These are phyloP conservation scores for Perognathus longimembris DNA, from an alignment of 2,113 vertebrate species.

Conservation along the genomic window DNA sequence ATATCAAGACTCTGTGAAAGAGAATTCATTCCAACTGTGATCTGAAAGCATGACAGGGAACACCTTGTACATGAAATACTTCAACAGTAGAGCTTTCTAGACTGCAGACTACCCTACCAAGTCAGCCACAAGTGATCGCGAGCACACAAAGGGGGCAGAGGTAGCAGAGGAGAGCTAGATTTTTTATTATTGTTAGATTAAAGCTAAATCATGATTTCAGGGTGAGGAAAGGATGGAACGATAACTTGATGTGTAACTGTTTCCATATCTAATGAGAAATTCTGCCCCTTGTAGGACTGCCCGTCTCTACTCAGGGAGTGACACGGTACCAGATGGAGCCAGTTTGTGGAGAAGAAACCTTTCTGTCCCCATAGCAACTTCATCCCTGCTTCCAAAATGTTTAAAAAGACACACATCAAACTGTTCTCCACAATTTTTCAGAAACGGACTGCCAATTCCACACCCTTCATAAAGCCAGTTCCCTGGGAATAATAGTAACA, in stretches of 20 bases:
- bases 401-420: constrained; percentile 64
- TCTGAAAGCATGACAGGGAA: accelerated
- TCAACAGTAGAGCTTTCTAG: not conserved
- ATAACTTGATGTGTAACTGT: not conserved
- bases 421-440: constrained; percentile 64
- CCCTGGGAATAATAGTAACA: constrained; percentile 31
- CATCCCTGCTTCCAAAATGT: constrained; percentile 44
- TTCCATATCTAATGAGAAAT: constrained; percentile 54
- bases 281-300: not conserved
- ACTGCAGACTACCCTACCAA: not conserved
- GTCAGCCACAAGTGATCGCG: not conserved
- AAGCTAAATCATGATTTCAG: not conserved
- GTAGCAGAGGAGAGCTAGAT: not conserved
- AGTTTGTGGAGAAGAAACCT: constrained; percentile 55
- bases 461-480: constrained; percentile 34
- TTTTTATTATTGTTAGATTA: not conserved
- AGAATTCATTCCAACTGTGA: not conserved
- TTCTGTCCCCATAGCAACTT: constrained; percentile 66
- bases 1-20: not conserved
- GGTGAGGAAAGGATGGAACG: not conserved
- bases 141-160: not conserved
- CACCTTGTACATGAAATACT: not conserved
- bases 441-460: constrained; percentile 62
- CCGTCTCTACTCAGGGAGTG: not conserved
- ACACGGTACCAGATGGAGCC: constrained; percentile 64